Conservation (phyloP, 2,113 vertebrate genomes). For the Ancistrus triradiatus region DNA sequence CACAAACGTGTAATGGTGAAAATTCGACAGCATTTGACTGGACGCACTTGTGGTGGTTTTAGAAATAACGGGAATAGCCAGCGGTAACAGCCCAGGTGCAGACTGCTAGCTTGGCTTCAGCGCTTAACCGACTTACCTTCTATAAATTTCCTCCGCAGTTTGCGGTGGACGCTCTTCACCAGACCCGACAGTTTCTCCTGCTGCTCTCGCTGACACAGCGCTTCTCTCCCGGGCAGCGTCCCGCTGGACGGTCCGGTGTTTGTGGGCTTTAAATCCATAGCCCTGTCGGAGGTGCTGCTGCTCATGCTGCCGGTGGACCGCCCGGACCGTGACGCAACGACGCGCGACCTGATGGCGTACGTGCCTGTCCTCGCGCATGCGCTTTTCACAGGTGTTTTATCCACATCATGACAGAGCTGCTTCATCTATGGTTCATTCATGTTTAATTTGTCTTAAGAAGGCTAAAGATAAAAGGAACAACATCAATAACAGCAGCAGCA, state of each 20-base stretch:
- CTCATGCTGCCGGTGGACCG: too few species aligned
- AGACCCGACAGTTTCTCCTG: neutral
- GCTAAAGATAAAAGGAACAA: too few species aligned
- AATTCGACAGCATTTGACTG: too few species aligned
- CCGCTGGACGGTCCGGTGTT: neutral
- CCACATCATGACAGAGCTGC: too few species aligned
- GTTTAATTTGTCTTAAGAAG: too few species aligned
- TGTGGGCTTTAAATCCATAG: neutral
- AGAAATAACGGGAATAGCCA: neutral
- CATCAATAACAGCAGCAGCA: too few species aligned
- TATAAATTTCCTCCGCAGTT: neutral
- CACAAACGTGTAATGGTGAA: too few species aligned
- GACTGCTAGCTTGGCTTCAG: neutral
- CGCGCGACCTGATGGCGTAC: conserved; percentile 15
- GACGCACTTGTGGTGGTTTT: neutral
- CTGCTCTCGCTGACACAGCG: neutral
- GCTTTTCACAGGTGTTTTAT: neutral
- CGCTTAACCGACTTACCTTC: neutral
- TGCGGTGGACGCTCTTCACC: neutral
- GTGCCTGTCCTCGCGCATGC: neutral
- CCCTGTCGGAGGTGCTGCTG: neutral
- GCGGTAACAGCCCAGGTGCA: too few species aligned
- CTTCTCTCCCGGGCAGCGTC: neutral
- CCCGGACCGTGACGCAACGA: conserved; percentile 36
- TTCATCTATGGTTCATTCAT: too few species aligned